phyloP scores from a whole-genome alignment of 1,140 invertebrate genomes.

The Pectinophora gossypiella region DNA sequence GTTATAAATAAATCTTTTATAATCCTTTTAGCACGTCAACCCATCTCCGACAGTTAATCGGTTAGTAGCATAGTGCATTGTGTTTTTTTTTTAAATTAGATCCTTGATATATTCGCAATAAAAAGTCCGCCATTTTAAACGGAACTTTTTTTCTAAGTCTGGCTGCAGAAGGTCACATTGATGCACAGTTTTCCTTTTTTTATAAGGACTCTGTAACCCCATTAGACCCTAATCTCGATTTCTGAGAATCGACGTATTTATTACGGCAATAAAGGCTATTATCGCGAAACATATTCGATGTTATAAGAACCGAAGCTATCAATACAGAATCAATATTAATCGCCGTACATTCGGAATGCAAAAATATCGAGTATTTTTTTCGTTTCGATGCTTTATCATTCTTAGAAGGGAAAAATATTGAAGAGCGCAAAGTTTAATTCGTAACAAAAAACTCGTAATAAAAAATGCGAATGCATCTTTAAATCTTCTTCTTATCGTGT shows the following conservation, averaged over 20 bases:
- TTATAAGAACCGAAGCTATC: background rate
- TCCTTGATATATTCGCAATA: too few relatives aligned
- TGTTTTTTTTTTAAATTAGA: too few relatives aligned
- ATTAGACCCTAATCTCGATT: constrained; percentile 13
- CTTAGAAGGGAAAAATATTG: background rate
- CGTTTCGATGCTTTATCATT: background rate
- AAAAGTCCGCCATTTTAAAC: too few relatives aligned
- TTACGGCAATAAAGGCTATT: background rate
- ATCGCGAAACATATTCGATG: background rate
- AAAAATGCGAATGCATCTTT: too few relatives aligned
- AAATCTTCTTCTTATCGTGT: too few relatives aligned
- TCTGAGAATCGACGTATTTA: constrained; percentile 12
- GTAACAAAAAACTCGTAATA: too few relatives aligned
- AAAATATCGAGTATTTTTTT: background rate
- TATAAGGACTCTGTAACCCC: background rate
- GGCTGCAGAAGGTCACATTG: constrained; percentile 7
- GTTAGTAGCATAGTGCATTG: too few relatives aligned
- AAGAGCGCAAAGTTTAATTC: too few relatives aligned
- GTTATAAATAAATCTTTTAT: too few relatives aligned
- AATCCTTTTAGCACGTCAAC: too few relatives aligned
- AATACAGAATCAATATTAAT: constrained; percentile 1
- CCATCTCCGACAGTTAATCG: too few relatives aligned
- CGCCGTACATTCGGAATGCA: background rate
- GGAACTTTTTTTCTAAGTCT: too few relatives aligned
- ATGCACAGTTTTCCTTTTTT: constrained; percentile 5